These are phyloP conservation scores for Diloba caeruleocephala DNA, from an alignment of 2,888 invertebrate genomes.

Conservation along the genomic window DNA sequence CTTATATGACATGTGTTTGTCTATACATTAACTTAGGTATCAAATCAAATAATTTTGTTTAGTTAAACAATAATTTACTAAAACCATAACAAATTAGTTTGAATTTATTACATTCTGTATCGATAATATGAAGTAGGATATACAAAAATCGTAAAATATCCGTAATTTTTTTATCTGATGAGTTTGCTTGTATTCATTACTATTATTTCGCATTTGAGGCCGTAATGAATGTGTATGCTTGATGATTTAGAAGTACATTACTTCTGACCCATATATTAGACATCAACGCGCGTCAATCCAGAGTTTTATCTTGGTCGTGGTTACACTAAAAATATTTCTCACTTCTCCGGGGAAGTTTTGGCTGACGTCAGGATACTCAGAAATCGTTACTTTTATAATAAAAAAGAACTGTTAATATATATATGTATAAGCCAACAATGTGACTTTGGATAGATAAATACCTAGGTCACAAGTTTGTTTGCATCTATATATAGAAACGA, in stretches of 20 bases:
- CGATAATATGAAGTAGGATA: too few species aligned
- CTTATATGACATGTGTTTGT: too few species aligned
- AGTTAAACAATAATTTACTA: too few species aligned
- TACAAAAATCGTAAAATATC: constrained; percentile 28
- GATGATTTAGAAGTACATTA: constrained; percentile 23
- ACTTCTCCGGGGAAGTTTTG: not conserved
- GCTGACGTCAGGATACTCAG: constrained; percentile 8
- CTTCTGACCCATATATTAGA: constrained; percentile 74
- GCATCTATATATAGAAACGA: too few species aligned
- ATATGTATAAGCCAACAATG: constrained; percentile 4
- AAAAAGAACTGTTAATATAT: constrained; percentile 2
- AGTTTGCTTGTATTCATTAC: constrained; percentile 29
- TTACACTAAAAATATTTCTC: constrained; percentile 4
- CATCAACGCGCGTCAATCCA: constrained; percentile 76
- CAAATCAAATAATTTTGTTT: too few species aligned
- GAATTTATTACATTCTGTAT: too few species aligned
- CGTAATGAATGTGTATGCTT: constrained; percentile 7
- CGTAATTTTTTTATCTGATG: constrained; percentile 38
- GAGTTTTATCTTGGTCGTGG: not conserved
- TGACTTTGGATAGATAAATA: constrained; percentile 11
- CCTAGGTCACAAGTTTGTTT: constrained; percentile 1
- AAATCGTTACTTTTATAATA: constrained; percentile 1
- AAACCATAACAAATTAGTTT: too few species aligned
- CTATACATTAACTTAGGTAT: too few species aligned
- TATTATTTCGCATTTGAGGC: constrained; percentile 23